Percentiles rank a stretch among this genome's conserved stretches.
Evolutionary conservation across 2,113 vertebrate species (phyloP).

Genomic region (Charadrius vociferus): DNA sequence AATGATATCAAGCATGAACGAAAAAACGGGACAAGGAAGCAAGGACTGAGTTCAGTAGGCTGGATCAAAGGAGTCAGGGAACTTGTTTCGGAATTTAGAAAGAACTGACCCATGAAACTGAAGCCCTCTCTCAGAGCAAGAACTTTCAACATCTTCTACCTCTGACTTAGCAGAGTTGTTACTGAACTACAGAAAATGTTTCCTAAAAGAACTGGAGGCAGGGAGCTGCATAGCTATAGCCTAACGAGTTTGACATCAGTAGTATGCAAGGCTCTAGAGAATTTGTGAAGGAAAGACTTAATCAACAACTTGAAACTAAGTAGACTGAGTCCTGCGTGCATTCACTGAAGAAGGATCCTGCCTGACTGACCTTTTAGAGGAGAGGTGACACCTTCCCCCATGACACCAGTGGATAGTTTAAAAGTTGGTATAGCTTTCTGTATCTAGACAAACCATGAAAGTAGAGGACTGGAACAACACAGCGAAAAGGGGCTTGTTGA

Average conservation of each 20-base stretch:
- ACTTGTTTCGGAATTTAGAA: too few species aligned
- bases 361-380: not conserved
- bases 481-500: not conserved
- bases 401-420: not conserved
- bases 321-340: not conserved
- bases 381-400: not conserved
- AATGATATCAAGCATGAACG: too few species aligned
- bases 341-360: not conserved
- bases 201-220: not conserved
- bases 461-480: not conserved
- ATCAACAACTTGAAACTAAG: conserved; percentile 23
- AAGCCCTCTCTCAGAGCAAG: too few species aligned
- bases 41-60: too few species aligned
- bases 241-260: conserved; percentile 14
- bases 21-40: too few species aligned
- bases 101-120: too few species aligned
- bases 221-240: not conserved
- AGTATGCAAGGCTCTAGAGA: not conserved
- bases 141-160: not conserved
- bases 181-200: not conserved
- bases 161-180: conserved; percentile 2
- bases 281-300: conserved; percentile 10
- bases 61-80: too few species aligned
- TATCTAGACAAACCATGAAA: not conserved
- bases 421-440: not conserved